These are phyloP conservation scores for Eupleurogrammus muticus DNA, from an alignment of 2,797 vertebrate genomes.

Conservation along the genomic window DNA sequence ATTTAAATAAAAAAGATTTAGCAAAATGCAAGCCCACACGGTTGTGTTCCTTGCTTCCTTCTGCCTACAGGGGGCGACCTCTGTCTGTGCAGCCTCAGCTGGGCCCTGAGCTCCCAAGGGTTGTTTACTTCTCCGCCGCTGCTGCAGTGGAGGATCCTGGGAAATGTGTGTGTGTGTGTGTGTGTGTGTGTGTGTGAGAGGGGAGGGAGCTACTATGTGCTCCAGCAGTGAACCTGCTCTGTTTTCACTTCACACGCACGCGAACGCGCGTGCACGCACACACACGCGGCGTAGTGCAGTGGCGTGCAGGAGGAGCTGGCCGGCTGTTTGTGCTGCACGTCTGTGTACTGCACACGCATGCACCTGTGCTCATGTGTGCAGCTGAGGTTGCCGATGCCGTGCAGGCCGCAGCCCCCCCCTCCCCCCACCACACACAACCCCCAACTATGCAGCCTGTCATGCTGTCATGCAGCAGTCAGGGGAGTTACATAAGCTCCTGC, in stretches of 20 bases:
- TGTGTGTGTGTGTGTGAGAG: too few relatives aligned
- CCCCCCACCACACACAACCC: accelerated
- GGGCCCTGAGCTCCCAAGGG: slow-evolving; percentile 46
- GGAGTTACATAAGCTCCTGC: slow-evolving; percentile 80
- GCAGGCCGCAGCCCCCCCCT: background rate
- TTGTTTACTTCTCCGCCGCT: slow-evolving; percentile 78
- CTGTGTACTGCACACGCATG: slow-evolving; percentile 12
- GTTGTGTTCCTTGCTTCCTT: slow-evolving; percentile 12
- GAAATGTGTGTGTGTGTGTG: slow-evolving; percentile 37
- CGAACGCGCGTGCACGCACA: background rate
- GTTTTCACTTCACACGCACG: slow-evolving; percentile 32
- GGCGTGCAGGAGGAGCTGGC: slow-evolving; percentile 9
- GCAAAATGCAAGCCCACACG: too few relatives aligned
- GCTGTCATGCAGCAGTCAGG: slow-evolving; percentile 53
- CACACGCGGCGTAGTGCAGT: slow-evolving; percentile 10
- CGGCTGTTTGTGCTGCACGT: slow-evolving; percentile 1
- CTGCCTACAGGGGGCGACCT: slow-evolving; percentile 57
- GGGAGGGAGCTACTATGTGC: slow-evolving; percentile 30
- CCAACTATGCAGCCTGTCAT: slow-evolving; percentile 43
- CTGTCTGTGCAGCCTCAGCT: background rate
- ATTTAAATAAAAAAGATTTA: too few relatives aligned
- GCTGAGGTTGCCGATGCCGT: slow-evolving; percentile 6
- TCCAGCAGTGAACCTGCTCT: slow-evolving; percentile 42
- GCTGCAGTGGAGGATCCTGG: slow-evolving; percentile 67
- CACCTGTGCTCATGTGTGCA: slow-evolving; percentile 15